phyloP scores from a whole-genome alignment of 1,140 invertebrate species.

The Temnothorax longispinosus region DNA sequence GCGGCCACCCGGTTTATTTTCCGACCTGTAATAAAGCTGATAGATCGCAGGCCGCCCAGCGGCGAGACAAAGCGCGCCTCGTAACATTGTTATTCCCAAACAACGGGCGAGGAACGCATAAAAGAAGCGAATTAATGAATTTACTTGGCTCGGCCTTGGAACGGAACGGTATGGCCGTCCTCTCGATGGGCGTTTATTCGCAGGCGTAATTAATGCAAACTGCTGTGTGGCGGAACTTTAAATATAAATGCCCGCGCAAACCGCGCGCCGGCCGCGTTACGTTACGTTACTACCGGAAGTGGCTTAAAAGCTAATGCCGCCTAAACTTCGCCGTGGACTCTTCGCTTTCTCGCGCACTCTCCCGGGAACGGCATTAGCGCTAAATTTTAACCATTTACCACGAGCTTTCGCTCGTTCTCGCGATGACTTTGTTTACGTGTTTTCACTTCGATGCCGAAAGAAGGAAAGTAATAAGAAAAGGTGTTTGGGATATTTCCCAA shows the following conservation, averaged over 20 bases:
- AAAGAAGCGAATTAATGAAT: constrained; percentile 62
- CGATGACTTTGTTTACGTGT: constrained; percentile 42
- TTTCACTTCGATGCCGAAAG: neutral
- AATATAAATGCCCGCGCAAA: constrained; percentile 76
- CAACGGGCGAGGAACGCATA: constrained; percentile 24
- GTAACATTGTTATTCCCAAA: constrained; percentile 49
- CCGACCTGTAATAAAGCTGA: constrained; percentile 35
- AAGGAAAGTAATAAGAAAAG: neutral
- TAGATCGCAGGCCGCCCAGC: neutral
- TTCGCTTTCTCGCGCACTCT: constrained; percentile 34
- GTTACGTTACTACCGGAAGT: constrained; percentile 73
- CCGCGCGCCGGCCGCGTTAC: constrained; percentile 47
- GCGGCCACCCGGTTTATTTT: neutral
- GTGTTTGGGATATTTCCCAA: neutral
- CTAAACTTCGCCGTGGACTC: constrained; percentile 66
- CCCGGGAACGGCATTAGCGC: constrained; percentile 34
- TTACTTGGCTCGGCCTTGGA: constrained; percentile 37
- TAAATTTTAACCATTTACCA: constrained; percentile 57
- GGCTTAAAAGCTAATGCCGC: constrained; percentile 78
- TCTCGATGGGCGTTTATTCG: constrained; percentile 68
- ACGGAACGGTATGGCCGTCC: constrained; percentile 26
- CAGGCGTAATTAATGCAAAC: constrained; percentile 76
- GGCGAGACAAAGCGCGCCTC: constrained; percentile 34
- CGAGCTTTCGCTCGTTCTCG: constrained; percentile 28
- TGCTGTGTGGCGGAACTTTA: constrained; percentile 71